Evolutionary conservation across 2,113 vertebrate genomes (phyloP), one percentile per base, ranked within the genome.

Genomic region (Festucalex cinctus): DNA sequence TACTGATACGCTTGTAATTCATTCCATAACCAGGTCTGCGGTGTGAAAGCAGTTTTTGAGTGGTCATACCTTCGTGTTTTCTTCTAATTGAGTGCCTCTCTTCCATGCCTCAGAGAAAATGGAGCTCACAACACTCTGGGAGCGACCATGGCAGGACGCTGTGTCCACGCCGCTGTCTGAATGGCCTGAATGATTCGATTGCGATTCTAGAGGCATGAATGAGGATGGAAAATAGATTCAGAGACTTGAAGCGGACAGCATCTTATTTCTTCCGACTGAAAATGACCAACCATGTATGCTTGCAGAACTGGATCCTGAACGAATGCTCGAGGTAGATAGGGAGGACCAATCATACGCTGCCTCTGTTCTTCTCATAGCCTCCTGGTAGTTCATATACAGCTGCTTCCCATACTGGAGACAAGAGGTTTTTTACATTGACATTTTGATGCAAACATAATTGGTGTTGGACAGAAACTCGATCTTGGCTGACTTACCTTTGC

Each of bases 81-180:
- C 97, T 79, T 99, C 96, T 69, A 99, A 88, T 90, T 99, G 97
- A 19, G 97, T 98, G 9, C 97, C 97, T 73, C 97, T 93, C 74
- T 96, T 98, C 97, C 97, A 99, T 76, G 97, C 97, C 85, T 99
- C 97, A 0, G 97, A 99, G 85, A 99, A 99, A 85, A 98, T 96
- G 78, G 96, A 98, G 88, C 95, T 99, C 82, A 99, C 97, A 8
- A 94, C 94, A 73, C 97, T 99, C 79, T 99, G 97, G 41, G 96
- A 98, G 20, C 97, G 95, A 12, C 93, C 78, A 3, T 99, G 97
- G 69, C 93, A 93, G 19, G 92, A 91, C 10, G 93, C 89, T 4
- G 94, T 94, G 2, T 94, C 94, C 65, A 98, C 93, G 0, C 96
- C 96, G 9, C 96, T 96, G 80, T 99, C 97, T 62, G 96, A 97